phyloP scores from a whole-genome alignment of 2,113 vertebrate genomes.

The Nyctereutes procyonoides region DNA sequence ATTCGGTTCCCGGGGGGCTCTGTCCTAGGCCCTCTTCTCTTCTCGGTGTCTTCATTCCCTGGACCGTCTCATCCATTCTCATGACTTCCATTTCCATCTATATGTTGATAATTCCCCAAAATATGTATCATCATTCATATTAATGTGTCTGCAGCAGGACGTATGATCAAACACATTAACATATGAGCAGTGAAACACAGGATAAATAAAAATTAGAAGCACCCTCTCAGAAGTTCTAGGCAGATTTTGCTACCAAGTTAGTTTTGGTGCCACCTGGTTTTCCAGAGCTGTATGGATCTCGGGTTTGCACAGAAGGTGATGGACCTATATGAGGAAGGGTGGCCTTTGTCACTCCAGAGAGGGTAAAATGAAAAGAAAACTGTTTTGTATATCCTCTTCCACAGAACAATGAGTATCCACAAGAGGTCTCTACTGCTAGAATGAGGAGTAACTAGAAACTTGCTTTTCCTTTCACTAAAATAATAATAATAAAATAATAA shows the following conservation, averaged over 20 bases:
- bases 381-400: not conserved
- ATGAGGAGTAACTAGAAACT: not conserved
- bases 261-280: not conserved
- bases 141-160: not conserved
- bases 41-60: not conserved
- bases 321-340: not conserved
- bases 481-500: not conserved
- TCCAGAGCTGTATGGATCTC: not conserved
- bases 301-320: not conserved
- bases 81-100: not conserved
- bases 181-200: not conserved
- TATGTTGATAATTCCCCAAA: not conserved
- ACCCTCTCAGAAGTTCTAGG: not conserved
- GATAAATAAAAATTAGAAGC: not conserved
- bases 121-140: not conserved
- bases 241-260: conserved; percentile 33
- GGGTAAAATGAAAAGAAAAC: not conserved
- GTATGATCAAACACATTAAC: not conserved
- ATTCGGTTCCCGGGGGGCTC: not conserved
- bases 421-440: not conserved
- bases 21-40: not conserved
- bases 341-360: not conserved
- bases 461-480: conserved; percentile 13
- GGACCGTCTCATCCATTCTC: not conserved
- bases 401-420: not conserved